Evolutionary conservation across 1,140 invertebrate genomes (phyloP), one percentile per base, ranked within the genome.

Genomic region (Parapsyche elsis): DNA sequence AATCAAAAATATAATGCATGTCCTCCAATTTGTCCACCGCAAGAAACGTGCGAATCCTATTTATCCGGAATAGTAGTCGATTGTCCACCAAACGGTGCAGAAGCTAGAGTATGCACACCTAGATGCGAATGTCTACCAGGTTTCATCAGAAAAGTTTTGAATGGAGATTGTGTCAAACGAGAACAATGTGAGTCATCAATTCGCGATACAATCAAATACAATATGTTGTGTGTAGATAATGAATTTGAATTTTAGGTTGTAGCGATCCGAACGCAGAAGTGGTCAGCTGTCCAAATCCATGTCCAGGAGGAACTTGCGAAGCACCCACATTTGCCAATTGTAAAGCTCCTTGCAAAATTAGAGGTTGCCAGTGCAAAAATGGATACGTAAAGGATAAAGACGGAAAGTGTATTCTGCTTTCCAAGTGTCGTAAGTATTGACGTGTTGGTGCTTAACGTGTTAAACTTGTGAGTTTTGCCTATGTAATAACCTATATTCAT

Each of bases 311-410:
- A 0, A 82, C 81, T 1, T 82, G 81, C 67, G 53, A 64, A 24
- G 0, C 16, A 5, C 78, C 78, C 5, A 44, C 59, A 30, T 80
- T 74, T 44, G 30, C 57, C 23, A 14, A 61, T 67, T 82, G 81
- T 49, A 80, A 78, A 67, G 24, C 38, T 0, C 30, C 67, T 26
- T 82, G 81, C 53, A 78, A 80, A 59, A 59, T 75, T 12, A 61
- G 78, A 75, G 81, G 81, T 14, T 82, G 81, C 23, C 75, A 78
- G 24, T 82, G 81, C 49, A 82, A 78, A 53, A 38, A 1, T 19
- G 81, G 81, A 73, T 82, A 78, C 30, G 78, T 82, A 10, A 64
- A 75, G 19, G 53, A 82, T 57, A 59, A 46, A 5, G 24, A 7
- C 21, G 81, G 78, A 80, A 80, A 80, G 1, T 80, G 81, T 46